Conservation (phyloP, 1,140 invertebrate species). For the Anastrepha ludens region DNA sequence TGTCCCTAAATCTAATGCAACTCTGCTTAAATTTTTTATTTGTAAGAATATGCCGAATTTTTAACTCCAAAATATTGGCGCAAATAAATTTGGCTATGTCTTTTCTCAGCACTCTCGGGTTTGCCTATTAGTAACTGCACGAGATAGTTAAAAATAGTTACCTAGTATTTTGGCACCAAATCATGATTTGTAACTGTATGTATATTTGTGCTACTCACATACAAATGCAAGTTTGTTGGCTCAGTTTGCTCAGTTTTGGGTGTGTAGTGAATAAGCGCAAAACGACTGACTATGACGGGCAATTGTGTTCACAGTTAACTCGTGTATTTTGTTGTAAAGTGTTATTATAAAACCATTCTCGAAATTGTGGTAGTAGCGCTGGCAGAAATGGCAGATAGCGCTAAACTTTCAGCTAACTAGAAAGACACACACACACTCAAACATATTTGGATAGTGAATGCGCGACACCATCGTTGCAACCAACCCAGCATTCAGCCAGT, state of each 20-base stretch:
- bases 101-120: too few relatives aligned
- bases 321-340: not conserved
- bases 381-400: not conserved
- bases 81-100: too few relatives aligned
- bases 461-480: not conserved
- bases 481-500: not conserved
- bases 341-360: not conserved
- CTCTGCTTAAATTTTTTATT: too few relatives aligned
- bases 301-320: constrained; percentile 2
- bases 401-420: not conserved
- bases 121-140: too few relatives aligned
- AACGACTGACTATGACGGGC: not conserved
- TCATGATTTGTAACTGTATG: not conserved
- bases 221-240: not conserved
- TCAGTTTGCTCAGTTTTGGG: not conserved
- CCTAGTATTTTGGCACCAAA: too few relatives aligned
- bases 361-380: not conserved
- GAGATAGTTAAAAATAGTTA: too few relatives aligned
- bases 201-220: not conserved
- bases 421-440: not conserved
- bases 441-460: not conserved
- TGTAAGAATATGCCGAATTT: too few relatives aligned
- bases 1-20: too few relatives aligned
- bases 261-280: not conserved
- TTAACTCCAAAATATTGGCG: too few relatives aligned